A percentile compares a stretch with the other conserved stretches of the same genome.
These are phyloP conservation scores for Anabas testudineus DNA, from an alignment of 2,797 vertebrate genomes.

Conservation along the genomic window DNA sequence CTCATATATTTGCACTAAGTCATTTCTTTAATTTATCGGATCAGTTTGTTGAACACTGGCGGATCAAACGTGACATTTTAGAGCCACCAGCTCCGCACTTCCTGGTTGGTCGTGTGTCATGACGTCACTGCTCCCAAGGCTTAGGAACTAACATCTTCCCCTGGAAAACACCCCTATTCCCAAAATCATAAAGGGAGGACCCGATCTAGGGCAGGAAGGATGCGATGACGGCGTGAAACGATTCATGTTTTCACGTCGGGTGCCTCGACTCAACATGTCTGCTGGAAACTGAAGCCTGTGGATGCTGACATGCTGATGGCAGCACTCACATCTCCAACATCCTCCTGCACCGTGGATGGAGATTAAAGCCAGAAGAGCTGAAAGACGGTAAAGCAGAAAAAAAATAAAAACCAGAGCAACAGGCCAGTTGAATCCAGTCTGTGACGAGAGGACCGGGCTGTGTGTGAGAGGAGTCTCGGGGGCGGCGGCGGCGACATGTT, in stretches of 20 bases:
- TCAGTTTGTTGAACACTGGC: too few species aligned
- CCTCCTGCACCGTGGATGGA: constrained; percentile 40
- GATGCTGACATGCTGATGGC: constrained; percentile 56
- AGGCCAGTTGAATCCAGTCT: constrained; percentile 17
- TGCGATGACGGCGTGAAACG: not conserved
- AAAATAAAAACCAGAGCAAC: constrained; percentile 8
- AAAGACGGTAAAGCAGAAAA: constrained; percentile 16
- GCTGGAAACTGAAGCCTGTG: constrained; percentile 10
- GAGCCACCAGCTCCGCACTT: too few species aligned
- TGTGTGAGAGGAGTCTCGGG: not conserved
- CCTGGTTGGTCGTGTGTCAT: not conserved
- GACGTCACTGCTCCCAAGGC: not conserved
- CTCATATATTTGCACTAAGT: too few species aligned
- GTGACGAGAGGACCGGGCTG: constrained; percentile 13
- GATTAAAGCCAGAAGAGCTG: not conserved
- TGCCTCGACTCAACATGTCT: not conserved
- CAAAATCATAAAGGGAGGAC: constrained; percentile 14
- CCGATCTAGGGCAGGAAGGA: constrained; percentile 25
- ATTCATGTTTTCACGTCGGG: not conserved
- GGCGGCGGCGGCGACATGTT: constrained; percentile 69
- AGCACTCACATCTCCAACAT: constrained; percentile 42
- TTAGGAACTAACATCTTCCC: not conserved
- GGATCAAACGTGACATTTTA: too few species aligned
- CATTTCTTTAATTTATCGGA: too few species aligned
- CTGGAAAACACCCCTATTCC: constrained; percentile 57